Conservation (phyloP, 2,797 vertebrate species). For the Onychomys leucogaster region DNA sequence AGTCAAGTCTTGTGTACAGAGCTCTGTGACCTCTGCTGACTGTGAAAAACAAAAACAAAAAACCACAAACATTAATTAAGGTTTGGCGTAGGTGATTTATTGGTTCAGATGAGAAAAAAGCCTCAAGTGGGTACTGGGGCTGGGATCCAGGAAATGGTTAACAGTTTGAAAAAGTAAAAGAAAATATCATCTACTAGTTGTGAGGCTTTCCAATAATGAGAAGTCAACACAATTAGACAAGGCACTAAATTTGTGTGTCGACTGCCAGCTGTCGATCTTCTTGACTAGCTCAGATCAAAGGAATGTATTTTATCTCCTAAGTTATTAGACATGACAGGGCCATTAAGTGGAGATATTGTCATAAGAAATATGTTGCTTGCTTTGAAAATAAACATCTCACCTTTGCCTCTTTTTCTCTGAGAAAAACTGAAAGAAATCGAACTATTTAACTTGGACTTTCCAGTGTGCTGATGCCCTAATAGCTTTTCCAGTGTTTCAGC, state of each 20-base stretch:
- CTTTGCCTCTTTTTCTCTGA: conserved; percentile 77
- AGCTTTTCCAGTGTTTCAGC: conserved; percentile 28
- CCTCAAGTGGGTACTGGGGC: background rate
- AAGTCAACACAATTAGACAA: conserved; percentile 84
- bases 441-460: conserved; percentile 76
- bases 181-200: conserved; percentile 59
- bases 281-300: conserved; percentile 82
- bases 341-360: conserved; percentile 83
- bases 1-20: background rate
- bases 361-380: conserved; percentile 84
- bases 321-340: conserved; percentile 81
- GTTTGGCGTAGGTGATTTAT: background rate
- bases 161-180: conserved; percentile 71
- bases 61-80: background rate
- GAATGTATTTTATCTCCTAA: conserved; percentile 78
- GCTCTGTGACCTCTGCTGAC: background rate
- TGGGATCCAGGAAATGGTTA: conserved; percentile 76
- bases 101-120: background rate
- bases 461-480: conserved; percentile 28
- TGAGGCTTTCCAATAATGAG: conserved; percentile 80
- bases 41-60: too few species aligned
- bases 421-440: conserved; percentile 79
- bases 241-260: conserved; percentile 76
- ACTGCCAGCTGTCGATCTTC: conserved; percentile 85
- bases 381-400: conserved; percentile 85